A percentile compares a stretch with the other conserved stretches of the same genome.
These are phyloP conservation scores for Chaitophorus viminalis DNA, from an alignment of 2,888 invertebrate genomes.

Conservation along the genomic window DNA sequence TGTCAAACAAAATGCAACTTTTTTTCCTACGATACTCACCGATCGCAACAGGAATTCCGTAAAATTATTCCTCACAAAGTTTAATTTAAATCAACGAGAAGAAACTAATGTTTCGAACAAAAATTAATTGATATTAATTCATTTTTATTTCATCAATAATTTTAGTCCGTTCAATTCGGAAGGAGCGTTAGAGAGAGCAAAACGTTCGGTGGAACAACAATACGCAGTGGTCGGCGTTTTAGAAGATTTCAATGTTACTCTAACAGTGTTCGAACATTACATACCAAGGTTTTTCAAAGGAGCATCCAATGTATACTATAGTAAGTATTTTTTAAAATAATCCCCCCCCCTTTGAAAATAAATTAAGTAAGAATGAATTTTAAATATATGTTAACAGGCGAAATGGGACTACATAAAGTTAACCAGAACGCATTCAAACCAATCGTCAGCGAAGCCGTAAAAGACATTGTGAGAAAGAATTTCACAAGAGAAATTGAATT, in stretches of 20 bases:
- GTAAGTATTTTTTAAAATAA: slow-evolving; percentile 70
- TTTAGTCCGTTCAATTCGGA: slow-evolving; percentile 84
- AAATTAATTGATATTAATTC: not conserved
- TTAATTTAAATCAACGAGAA: too few species aligned
- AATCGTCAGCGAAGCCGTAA: slow-evolving; percentile 84
- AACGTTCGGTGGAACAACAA: slow-evolving; percentile 84
- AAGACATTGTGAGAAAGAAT: slow-evolving; percentile 84
- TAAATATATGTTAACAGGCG: slow-evolving; percentile 71
- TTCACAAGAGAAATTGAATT: slow-evolving; percentile 91
- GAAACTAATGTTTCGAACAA: not conserved
- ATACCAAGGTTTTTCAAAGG: slow-evolving; percentile 86
- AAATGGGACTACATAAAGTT: slow-evolving; percentile 80
- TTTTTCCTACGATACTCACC: too few species aligned
- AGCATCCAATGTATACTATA: slow-evolving; percentile 81
- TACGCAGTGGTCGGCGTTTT: slow-evolving; percentile 90
- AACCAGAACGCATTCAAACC: slow-evolving; percentile 89
- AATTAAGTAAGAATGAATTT: not conserved
- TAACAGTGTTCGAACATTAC: slow-evolving; percentile 86
- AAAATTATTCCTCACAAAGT: too few species aligned
- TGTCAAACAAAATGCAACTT: too few species aligned
- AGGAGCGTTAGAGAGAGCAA: slow-evolving; percentile 85
- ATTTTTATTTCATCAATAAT: too few species aligned
- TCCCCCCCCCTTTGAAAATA: too few species aligned
- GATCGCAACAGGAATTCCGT: too few species aligned
- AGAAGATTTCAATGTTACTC: slow-evolving; percentile 86